These are phyloP conservation scores for Sinocyclocheilus anshuiensis DNA, from an alignment of 2,113 vertebrate species.

Conservation along the genomic window DNA sequence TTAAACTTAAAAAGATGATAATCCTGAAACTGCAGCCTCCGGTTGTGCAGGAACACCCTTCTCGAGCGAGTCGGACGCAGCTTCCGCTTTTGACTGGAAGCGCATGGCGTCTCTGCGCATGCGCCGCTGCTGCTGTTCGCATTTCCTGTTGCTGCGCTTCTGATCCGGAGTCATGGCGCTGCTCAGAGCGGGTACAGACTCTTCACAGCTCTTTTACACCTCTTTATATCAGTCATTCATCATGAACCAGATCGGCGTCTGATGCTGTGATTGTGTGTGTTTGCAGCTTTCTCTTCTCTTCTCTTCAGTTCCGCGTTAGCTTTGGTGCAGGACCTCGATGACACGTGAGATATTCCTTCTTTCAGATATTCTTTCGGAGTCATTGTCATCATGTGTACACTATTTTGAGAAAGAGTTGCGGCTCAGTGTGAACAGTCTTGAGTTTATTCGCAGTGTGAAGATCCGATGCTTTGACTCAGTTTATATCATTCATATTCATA, in stretches of 20 bases:
- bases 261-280: slow-evolving; percentile 5
- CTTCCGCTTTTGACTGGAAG: not conserved
- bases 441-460: not conserved
- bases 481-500: not conserved
- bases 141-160: slow-evolving; percentile 71
- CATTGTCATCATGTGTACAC: slow-evolving; percentile 21
- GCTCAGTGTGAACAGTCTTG: not conserved
- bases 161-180: slow-evolving; percentile 71
- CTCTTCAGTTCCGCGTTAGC: slow-evolving; percentile 73
- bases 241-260: not conserved
- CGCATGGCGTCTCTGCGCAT: slow-evolving; percentile 60
- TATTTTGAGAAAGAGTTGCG: not conserved
- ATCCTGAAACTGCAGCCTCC: no score
- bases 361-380: not conserved
- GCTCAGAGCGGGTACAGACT: slow-evolving; percentile 68
- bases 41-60: no score
- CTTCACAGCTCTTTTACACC: not conserved
- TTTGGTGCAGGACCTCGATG: slow-evolving; percentile 91
- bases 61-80: not conserved
- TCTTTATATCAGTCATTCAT: slow-evolving; percentile 1
- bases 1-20: no score
- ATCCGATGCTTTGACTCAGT: not conserved
- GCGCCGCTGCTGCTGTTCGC: slow-evolving; percentile 47
- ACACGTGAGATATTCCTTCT: slow-evolving; percentile 85
- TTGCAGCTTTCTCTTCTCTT: slow-evolving; percentile 64